phyloP scores from a whole-genome alignment of 2,113 vertebrate species.

The Pelusios castaneus region DNA sequence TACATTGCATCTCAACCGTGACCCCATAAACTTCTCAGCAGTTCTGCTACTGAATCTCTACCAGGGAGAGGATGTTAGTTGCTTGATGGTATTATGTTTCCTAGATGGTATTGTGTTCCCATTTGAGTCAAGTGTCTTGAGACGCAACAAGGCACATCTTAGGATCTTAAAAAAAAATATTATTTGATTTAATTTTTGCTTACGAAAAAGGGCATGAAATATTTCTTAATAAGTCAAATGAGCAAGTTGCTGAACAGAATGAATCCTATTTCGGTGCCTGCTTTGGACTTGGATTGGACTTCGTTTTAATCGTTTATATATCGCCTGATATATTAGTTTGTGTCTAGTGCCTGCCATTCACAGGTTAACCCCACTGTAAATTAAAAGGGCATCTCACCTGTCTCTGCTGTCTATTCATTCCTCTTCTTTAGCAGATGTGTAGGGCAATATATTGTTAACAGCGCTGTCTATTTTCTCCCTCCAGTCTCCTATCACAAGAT shows the following conservation, averaged over 20 bases:
- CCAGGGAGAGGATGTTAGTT: neutral
- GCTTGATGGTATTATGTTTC: neutral
- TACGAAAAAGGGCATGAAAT: neutral
- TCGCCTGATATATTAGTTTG: neutral
- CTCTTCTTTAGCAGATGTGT: neutral
- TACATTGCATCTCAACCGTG: neutral
- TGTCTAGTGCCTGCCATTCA: neutral
- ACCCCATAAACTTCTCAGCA: neutral
- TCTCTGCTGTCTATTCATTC: neutral
- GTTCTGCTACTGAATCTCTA: neutral
- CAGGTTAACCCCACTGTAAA: neutral
- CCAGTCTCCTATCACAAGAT: neutral
- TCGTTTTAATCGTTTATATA: too few relatives aligned
- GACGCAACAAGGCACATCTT: neutral
- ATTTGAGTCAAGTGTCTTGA: accelerated
- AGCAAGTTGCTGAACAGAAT: neutral
- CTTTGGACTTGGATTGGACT: neutral
- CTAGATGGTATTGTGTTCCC: neutral
- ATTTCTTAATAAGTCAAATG: conserved; percentile 5
- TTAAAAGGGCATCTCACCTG: neutral
- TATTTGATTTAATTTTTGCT: neutral
- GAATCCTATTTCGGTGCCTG: neutral
- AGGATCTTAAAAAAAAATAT: neutral
- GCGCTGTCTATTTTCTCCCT: neutral
- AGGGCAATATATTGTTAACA: neutral